Evolutionary conservation across 2,113 vertebrate species (phyloP).

Genomic region (Chamaetylas fuelleborni): DNA sequence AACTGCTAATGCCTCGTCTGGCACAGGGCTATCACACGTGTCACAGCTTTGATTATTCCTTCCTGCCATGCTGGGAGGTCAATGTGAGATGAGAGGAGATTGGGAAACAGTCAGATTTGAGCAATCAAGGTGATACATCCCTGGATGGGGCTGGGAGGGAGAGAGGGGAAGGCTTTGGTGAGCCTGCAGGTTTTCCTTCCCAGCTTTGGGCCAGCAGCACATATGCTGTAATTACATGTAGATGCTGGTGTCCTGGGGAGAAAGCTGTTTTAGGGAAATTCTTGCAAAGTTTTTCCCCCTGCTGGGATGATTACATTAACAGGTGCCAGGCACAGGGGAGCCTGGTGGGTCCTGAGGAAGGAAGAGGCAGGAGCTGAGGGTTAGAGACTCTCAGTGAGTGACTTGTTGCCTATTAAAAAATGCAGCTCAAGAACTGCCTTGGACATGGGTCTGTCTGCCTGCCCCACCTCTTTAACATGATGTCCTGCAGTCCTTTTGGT

Average conservation of each 20-base stretch:
- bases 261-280: not conserved
- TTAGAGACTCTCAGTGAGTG: not conserved
- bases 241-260: not conserved
- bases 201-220: not conserved
- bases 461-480: not conserved
- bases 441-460: not conserved
- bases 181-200: not conserved
- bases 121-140: conserved; percentile 27
- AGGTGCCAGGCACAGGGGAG: not conserved
- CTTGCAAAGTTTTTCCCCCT: not conserved
- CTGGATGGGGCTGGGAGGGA: not conserved
- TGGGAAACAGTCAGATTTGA: conserved; percentile 46
- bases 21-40: conserved; percentile 34
- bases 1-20: conserved; percentile 34
- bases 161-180: not conserved
- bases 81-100: conserved; percentile 26
- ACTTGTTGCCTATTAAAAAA: not conserved
- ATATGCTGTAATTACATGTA: not conserved
- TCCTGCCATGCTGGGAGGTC: conserved; percentile 46
- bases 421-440: not conserved
- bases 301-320: not conserved
- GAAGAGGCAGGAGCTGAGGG: not conserved
- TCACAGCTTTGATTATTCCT: conserved; percentile 48
- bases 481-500: not conserved
- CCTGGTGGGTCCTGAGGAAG: not conserved